These are phyloP conservation scores for Apogon talboti DNA, from an alignment of 2,797 vertebrate species.

Conservation along the genomic window DNA sequence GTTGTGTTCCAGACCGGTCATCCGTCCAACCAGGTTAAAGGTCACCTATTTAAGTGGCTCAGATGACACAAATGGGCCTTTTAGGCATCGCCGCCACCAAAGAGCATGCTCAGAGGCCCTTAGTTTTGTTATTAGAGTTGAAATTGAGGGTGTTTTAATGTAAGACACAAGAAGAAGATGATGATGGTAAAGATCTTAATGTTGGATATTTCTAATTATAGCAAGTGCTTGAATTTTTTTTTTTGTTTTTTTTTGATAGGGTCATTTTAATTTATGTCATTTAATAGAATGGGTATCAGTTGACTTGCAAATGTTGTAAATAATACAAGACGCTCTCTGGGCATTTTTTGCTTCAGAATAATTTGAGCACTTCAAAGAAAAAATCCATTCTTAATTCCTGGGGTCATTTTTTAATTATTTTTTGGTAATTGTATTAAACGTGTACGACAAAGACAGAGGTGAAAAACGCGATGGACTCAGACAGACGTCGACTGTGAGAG, in stretches of 20 bases:
- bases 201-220: no score
- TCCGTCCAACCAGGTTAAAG: conserved; percentile 76
- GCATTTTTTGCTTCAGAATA: no score
- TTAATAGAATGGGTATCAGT: not conserved
- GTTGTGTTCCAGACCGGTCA: conserved; percentile 69
- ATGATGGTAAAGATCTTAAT: not conserved
- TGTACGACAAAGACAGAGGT: not conserved
- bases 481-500: conserved; percentile 15
- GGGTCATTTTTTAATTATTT: no score
- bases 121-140: conserved; percentile 37
- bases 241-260: not conserved
- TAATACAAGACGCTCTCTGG: no score
- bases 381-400: not conserved
- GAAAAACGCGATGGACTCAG: conserved; percentile 17
- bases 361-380: no score
- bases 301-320: not conserved
- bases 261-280: not conserved
- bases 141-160: conserved; percentile 22
- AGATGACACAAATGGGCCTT: conserved; percentile 74
- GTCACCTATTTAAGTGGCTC: conserved; percentile 72
- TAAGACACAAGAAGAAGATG: not conserved
- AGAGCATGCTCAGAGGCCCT: conserved; percentile 28
- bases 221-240: no score
- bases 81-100: conserved; percentile 56
- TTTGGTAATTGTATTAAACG: not conserved